Conservation (phyloP, 1,140 invertebrate species). For the Anthonomus grandis region DNA sequence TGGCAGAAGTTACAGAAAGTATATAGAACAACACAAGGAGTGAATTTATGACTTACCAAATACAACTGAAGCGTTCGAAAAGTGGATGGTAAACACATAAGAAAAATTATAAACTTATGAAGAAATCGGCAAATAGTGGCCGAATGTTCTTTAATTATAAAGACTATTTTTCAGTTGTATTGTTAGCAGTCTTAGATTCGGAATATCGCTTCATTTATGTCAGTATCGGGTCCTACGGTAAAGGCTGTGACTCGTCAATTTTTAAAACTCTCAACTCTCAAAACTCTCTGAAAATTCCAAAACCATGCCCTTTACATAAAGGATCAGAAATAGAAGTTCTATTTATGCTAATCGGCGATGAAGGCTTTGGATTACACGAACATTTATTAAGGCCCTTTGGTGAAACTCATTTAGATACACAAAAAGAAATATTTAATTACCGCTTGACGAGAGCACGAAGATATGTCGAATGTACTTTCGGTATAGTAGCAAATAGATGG, state of each 20-base stretch:
- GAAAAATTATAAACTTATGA: no score
- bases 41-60: constrained; percentile 3
- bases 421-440: constrained; percentile 26
- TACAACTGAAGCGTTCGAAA: not conserved
- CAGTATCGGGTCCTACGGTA: no score
- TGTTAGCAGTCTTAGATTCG: no score
- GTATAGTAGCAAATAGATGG: constrained; percentile 16
- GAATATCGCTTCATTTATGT: no score
- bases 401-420: constrained; percentile 36
- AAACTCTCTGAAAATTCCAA: constrained; percentile 34
- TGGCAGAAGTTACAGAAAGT: constrained; percentile 4
- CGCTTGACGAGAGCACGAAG: not conserved
- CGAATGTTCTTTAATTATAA: constrained; percentile 36
- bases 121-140: constrained; percentile 29
- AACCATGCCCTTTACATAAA: not conserved
- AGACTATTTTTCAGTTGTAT: no score
- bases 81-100: constrained; percentile 31
- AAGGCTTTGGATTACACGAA: constrained; percentile 39
- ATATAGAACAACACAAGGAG: not conserved
- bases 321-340: constrained; percentile 31
- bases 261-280: constrained; percentile 43
- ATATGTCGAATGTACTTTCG: constrained; percentile 7
- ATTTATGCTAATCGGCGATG: constrained; percentile 41
- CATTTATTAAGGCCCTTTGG: constrained; percentile 46
- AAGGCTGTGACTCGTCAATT: constrained; percentile 37